These are phyloP conservation scores for Theocolax elegans DNA, from an alignment of 1,140 invertebrate genomes.

Conservation along the genomic window DNA sequence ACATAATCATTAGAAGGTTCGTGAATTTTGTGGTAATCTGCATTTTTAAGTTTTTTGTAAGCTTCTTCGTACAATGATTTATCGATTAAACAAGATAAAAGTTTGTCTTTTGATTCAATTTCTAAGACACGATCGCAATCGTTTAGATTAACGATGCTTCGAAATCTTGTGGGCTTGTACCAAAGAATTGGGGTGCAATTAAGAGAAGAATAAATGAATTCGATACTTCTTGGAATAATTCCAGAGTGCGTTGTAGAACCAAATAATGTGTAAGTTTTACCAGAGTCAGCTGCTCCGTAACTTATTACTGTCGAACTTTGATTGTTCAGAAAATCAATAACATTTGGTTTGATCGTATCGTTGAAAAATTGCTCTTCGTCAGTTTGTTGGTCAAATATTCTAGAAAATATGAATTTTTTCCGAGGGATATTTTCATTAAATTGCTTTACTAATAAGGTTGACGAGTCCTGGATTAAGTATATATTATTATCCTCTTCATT, in stretches of 20 bases:
- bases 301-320: slow-evolving; percentile 55
- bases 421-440: slow-evolving; percentile 35
- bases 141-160: slow-evolving; percentile 61
- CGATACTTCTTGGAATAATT: slow-evolving; percentile 79
- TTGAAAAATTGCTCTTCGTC: slow-evolving; percentile 54
- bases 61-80: slow-evolving; percentile 9
- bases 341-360: slow-evolving; percentile 43
- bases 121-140: slow-evolving; percentile 53
- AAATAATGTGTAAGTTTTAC: slow-evolving; percentile 79
- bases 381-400: slow-evolving; percentile 49
- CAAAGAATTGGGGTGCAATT: slow-evolving; percentile 56
- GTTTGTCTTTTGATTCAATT: slow-evolving; percentile 49
- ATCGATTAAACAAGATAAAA: slow-evolving; percentile 44
- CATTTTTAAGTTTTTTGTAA: not conserved
- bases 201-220: slow-evolving; percentile 75
- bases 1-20: slow-evolving; percentile 32
- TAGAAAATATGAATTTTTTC: slow-evolving; percentile 53
- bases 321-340: slow-evolving; percentile 52
- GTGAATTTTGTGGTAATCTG: not conserved
- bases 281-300: slow-evolving; percentile 59
- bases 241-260: slow-evolving; percentile 77
- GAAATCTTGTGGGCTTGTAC: slow-evolving; percentile 65
- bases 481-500: slow-evolving; percentile 44
- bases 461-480: slow-evolving; percentile 47
- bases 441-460: slow-evolving; percentile 52